A percentile compares a stretch with the other conserved stretches of the same genome.
These are phyloP conservation scores for Eupithecia dodoneata DNA, from an alignment of 2,888 invertebrate species.

Conservation along the genomic window DNA sequence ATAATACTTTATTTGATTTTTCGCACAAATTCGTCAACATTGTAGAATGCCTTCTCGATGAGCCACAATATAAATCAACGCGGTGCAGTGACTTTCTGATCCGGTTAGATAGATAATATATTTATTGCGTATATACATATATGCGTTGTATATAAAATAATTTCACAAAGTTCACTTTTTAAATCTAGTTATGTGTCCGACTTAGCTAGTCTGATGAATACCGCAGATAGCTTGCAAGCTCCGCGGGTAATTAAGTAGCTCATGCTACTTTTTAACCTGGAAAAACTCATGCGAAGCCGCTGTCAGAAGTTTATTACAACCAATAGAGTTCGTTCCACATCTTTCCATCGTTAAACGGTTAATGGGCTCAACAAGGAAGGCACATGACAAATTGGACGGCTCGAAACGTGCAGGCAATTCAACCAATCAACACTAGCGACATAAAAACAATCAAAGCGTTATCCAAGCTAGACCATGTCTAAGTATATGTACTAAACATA, in stretches of 20 bases:
- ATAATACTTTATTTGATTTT: too few species aligned
- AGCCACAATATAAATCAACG: too few species aligned
- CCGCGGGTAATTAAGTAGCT: not conserved
- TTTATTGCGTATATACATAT: too few species aligned
- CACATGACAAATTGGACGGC: slow-evolving; percentile 60
- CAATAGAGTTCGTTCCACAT: slow-evolving; percentile 41
- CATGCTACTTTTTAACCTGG: not conserved
- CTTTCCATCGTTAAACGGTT: slow-evolving; percentile 54
- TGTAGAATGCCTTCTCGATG: too few species aligned
- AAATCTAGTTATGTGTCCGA: not conserved
- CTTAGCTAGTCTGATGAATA: not conserved
- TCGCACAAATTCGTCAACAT: too few species aligned
- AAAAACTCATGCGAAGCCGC: not conserved
- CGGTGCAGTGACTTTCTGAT: too few species aligned
- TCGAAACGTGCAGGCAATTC: slow-evolving; percentile 53
- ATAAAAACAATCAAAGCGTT: slow-evolving; percentile 24
- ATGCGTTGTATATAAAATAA: too few species aligned
- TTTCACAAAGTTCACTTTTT: too few species aligned
- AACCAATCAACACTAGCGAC: slow-evolving; percentile 31
- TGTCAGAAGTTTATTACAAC: not conserved
- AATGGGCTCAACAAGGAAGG: slow-evolving; percentile 75
- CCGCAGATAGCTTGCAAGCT: too few species aligned
- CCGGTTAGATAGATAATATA: too few species aligned
- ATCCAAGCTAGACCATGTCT: not conserved
- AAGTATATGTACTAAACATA: too few species aligned